Conservation (phyloP, 2,113 vertebrate genomes). For the Engraulis encrasicolus region DNA sequence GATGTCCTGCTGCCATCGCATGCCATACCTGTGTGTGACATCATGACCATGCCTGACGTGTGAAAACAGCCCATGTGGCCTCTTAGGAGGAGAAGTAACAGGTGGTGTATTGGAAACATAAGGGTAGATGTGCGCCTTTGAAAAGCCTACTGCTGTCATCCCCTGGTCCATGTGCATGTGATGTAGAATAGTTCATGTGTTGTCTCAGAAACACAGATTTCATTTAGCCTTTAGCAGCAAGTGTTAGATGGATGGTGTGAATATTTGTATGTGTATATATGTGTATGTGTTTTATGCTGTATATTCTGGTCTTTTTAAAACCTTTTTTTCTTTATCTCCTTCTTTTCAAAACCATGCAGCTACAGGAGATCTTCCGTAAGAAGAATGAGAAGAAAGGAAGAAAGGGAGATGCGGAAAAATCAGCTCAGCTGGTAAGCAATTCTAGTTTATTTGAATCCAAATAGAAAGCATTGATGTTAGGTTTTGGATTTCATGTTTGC, state of each 20-base stretch:
- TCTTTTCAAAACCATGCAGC: too few species aligned
- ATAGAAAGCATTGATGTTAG: too few species aligned
- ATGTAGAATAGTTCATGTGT: not conserved
- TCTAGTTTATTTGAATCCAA: too few species aligned
- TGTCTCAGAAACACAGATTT: not conserved
- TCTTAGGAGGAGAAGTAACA: not conserved
- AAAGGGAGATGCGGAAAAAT: slow-evolving; percentile 93
- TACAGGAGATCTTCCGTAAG: slow-evolving; percentile 98
- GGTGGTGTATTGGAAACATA: not conserved
- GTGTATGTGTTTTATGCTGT: too few species aligned
- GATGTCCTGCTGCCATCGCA: not conserved
- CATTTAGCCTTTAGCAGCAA: too few species aligned
- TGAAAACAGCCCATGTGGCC: not conserved
- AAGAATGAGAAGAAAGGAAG: slow-evolving; percentile 95
- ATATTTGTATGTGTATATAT: too few species aligned
- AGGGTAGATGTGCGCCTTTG: not conserved
- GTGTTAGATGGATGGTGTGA: too few species aligned
- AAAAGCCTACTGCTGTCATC: not conserved
- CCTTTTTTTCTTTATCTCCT: too few species aligned
- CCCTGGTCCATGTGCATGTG: not conserved
- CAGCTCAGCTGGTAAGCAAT: slow-evolving; percentile 94
- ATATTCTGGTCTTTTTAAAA: not conserved
- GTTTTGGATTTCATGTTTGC: too few species aligned
- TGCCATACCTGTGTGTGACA: not conserved
- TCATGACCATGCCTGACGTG: not conserved